A percentile compares a stretch with the other conserved stretches of the same genome.
phyloP scores from a whole-genome alignment of 2,113 vertebrate species.

The Pseudorasbora parva region DNA sequence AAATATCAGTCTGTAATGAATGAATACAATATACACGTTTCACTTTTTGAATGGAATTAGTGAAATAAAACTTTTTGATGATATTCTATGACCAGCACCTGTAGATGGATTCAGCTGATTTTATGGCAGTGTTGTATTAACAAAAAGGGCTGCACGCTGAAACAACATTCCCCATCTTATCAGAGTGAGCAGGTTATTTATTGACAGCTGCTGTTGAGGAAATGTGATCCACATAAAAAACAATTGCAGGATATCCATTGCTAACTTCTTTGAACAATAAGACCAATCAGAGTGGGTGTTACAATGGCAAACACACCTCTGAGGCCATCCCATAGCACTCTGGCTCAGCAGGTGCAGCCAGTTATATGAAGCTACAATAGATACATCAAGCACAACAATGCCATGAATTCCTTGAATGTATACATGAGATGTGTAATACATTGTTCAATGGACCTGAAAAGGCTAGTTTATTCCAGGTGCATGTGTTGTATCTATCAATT shows the following conservation, averaged over 20 bases:
- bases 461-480: background rate
- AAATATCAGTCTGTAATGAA: no score
- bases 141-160: background rate
- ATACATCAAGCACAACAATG: background rate
- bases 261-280: slow-evolving; percentile 30
- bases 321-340: background rate
- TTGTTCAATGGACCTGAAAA: background rate
- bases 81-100: no score
- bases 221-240: slow-evolving; percentile 27
- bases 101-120: background rate
- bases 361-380: background rate
- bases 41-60: no score
- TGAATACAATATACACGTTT: no score
- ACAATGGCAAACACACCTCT: slow-evolving; percentile 27
- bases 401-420: background rate
- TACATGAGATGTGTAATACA: background rate
- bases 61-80: no score
- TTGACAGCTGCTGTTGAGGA: slow-evolving; percentile 34
- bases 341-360: slow-evolving; percentile 45
- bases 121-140: slow-evolving; percentile 10
- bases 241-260: slow-evolving; percentile 24
- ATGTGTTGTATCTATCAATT: background rate
- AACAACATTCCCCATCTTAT: background rate
- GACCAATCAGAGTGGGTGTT: background rate
- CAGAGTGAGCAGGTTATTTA: slow-evolving; percentile 19